These are phyloP conservation scores for Myiothlypis coronata DNA, from an alignment of 2,797 vertebrate genomes.

Conservation along the genomic window DNA sequence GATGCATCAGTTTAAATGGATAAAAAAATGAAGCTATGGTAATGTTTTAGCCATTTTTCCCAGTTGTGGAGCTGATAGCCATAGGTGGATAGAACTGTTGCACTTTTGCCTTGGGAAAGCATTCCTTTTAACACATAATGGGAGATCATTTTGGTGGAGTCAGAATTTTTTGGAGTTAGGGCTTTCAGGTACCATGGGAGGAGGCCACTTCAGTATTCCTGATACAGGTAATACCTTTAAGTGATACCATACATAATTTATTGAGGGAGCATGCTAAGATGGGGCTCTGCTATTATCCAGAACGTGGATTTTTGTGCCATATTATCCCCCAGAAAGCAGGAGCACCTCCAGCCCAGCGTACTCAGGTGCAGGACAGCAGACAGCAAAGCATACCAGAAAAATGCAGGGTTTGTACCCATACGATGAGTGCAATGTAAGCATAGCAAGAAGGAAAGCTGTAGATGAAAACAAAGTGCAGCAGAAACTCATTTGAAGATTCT, in stretches of 20 bases:
- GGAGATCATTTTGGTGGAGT: neutral
- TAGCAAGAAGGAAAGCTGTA: neutral
- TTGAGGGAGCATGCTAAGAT: accelerated
- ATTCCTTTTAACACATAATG: neutral
- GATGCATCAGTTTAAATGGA: neutral
- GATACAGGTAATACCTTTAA: neutral
- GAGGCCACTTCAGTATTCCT: neutral
- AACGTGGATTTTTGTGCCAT: accelerated
- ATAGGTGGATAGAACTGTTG: neutral
- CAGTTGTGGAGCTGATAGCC: neutral
- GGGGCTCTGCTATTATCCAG: neutral
- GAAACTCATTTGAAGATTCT: neutral
- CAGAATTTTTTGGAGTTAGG: neutral
- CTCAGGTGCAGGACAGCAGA: accelerated
- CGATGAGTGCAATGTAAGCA: accelerated
- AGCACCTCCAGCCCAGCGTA: neutral
- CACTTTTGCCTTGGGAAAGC: neutral
- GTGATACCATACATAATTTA: neutral
- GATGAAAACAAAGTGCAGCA: accelerated
- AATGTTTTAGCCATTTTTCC: neutral
- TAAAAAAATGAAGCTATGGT: neutral
- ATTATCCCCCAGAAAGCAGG: neutral
- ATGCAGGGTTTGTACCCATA: accelerated
- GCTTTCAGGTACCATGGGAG: neutral
- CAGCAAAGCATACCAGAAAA: neutral